Base-by-base conservation (phyloP, 2,113 vertebrate genomes). In the Arvicanthis niloticus region DNA sequence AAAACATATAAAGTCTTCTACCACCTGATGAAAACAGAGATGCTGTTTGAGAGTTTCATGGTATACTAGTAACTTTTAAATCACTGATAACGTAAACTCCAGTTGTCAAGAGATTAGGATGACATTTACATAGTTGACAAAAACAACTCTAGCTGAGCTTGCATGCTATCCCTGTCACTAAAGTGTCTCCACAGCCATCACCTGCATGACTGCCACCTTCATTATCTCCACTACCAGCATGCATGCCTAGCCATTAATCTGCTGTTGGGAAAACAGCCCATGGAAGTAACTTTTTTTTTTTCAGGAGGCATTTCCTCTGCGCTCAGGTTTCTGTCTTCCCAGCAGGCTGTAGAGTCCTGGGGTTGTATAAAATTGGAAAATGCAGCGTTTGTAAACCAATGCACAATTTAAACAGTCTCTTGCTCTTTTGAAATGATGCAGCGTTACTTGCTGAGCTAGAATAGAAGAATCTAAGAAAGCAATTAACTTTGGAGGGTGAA, bases 391-490 rank as follows among this genome's bases (percentile, higher is more conserved):
- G 34, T 88, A 81, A 96, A 85, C 21, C 60, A 93, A 58, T 67
- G 40, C 60, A 51, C 48, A 53, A 34, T 56, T 81, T 86, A 70
- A 81, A 81, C n/a, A 80, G 58, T 56, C 58, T 77, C 87, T 95
- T 76, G 21, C 58, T 62, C 37, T 48, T 96, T 48, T 81, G 40
- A 73, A 70, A 80, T 19, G 48, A 87, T 84, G n/a, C 34, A 21
- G 84, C 87, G 58, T 87, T 70, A 85, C 86, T 78, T 94, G 89
- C 68, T 94, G 86, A 96, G 40, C 45, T 65, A 72, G 91, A 88
- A 68, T 11, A 65, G n/a, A 82, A 72, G 19, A 56, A 22, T 84
- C 65, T 45, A 70, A 94, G 82, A 89, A 96, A 89, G 94, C 68
- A 87, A 77, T 93, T 82, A 82, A 92, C 85, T 40, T 80, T 51